These are phyloP conservation scores for Tauraco erythrolophus DNA, from an alignment of 2,113 vertebrate species.

Conservation along the genomic window DNA sequence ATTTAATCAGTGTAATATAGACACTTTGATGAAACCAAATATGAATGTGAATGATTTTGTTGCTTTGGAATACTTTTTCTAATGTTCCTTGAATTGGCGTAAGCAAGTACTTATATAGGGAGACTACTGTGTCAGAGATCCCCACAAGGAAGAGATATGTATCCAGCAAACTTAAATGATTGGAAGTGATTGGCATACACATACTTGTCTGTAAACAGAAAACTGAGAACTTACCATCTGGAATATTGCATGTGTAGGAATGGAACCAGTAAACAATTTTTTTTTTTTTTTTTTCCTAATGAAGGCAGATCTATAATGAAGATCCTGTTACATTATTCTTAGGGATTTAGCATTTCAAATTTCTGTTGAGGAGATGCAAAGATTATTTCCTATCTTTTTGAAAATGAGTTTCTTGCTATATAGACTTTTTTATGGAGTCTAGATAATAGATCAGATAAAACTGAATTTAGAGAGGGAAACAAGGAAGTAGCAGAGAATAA, in stretches of 20 bases:
- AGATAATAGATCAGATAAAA: background rate
- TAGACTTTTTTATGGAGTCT: background rate
- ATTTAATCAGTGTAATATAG: background rate
- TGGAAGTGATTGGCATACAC: background rate
- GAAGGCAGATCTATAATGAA: background rate
- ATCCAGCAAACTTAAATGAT: background rate
- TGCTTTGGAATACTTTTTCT: background rate
- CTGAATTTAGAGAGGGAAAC: background rate
- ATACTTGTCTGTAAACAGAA: background rate
- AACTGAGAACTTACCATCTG: background rate
- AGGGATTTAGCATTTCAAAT: background rate
- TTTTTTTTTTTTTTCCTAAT: background rate
- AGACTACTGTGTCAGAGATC: background rate
- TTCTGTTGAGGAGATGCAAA: background rate
- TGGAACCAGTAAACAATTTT: background rate
- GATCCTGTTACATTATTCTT: background rate
- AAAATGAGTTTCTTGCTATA: background rate
- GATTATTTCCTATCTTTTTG: background rate
- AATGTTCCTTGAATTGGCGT: background rate
- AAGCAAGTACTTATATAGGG: background rate
- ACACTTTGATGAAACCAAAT: background rate
- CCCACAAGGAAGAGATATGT: fast-evolving
- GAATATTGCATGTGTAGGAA: background rate
- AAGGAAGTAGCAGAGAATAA: background rate
- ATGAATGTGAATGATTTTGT: background rate